A percentile compares a stretch with the other conserved stretches of the same genome.
Conservation (phyloP, 2,113 vertebrate species). For the Cynocephalus volans region DNA sequence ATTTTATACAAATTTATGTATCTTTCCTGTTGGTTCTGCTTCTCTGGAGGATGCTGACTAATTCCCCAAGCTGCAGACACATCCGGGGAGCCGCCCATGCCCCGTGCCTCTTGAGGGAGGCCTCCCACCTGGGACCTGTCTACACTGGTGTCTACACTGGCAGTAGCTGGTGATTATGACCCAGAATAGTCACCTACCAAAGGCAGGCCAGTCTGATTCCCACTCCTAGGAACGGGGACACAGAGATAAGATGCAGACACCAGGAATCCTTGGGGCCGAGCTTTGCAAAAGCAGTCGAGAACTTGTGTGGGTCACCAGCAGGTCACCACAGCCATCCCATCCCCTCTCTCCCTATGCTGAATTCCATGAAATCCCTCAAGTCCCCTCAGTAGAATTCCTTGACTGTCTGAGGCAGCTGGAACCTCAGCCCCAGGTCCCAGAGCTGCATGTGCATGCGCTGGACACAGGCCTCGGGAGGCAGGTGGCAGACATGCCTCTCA, state of each 20-base stretch:
- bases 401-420: not conserved
- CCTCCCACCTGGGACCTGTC: not conserved
- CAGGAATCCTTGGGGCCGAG: not conserved
- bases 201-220: not conserved
- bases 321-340: fast-evolving
- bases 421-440: not conserved
- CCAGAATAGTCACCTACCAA: not conserved
- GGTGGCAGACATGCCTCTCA: fast-evolving
- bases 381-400: not conserved
- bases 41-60: not conserved
- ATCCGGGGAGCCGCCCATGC: fast-evolving
- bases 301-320: too few relatives aligned
- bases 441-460: fast-evolving
- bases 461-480: not conserved
- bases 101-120: too few relatives aligned
- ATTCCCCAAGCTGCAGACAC: too few relatives aligned
- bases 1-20: too few relatives aligned
- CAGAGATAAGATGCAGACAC: not conserved
- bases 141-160: not conserved
- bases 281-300: not conserved
- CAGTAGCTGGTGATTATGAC: not conserved
- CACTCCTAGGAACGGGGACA: not conserved
- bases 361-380: not conserved
- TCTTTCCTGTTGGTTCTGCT: too few relatives aligned
- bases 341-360: too few relatives aligned